Evolutionary conservation across 2,797 vertebrate species (phyloP), one percentile per base, ranked within the genome.

Genomic region (Remorina albescens): DNA sequence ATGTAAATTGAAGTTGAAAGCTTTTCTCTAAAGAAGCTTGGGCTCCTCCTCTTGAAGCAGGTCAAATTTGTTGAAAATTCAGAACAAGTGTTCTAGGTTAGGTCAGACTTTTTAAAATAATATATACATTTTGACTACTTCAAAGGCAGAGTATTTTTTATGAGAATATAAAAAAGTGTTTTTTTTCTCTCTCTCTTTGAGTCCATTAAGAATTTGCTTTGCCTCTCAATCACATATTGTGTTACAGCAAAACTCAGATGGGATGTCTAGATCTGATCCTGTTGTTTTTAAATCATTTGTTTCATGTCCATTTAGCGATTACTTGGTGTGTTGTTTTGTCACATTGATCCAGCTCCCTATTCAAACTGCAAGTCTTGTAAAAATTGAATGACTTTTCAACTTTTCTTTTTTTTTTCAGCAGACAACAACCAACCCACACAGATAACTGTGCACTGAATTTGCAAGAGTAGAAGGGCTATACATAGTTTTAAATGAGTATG

Each of bases 401-500:
- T 36, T 42, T 41, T 21, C 55, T 68, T 32, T 19, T 50, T 50
- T 42, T 54, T 58, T 53, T 19, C 13, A 26, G 3, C 50, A 46
- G 10, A 60, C 60, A 66, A 63, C 36, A 72, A 47, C 65, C 62
- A 74, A 70, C 67, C 68, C 76, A 83, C 70, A 83, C 62, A 78
- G 76, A 81, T 66, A 82, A 82, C 83, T 83, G 83, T 90, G 88
- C 86, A 85, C 84, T 85, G 71, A 90, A 86, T 80, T 66, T 87
- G 61, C 67, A 85, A 73, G 80, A 82, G 71, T 64, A 83, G 91
- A 92, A 93, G 91, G 92, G 92, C 91, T 93, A 92, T 77, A 82
- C 19, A 86, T 74, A 79, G 78, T 82, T 81, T 81, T 82, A 56
- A 77, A 62, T 69, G 63, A 80, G 65, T 47, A 76, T 21, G 72